Evolutionary conservation across 2,113 vertebrate genomes (phyloP).

Genomic region (Hassar affinis): DNA sequence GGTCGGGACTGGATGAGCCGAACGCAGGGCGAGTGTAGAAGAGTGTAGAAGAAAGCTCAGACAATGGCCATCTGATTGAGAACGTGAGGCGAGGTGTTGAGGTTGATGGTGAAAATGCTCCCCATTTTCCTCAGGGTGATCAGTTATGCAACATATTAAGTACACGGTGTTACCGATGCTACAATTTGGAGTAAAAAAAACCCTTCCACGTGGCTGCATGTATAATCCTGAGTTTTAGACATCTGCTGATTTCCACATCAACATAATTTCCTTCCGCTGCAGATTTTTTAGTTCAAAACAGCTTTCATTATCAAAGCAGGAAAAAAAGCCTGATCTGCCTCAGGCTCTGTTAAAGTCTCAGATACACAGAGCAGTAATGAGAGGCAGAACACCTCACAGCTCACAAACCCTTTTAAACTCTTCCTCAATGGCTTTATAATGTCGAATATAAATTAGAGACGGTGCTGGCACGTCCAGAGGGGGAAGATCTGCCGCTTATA

Average conservation of each 20-base stretch:
- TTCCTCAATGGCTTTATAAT: not conserved
- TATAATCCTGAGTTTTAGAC: not conserved
- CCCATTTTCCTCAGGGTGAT: no score
- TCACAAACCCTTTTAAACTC: not conserved
- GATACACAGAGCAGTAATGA: not conserved
- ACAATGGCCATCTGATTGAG: no score
- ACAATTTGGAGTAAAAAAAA: not conserved
- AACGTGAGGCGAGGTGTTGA: no score
- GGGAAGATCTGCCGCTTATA: not conserved
- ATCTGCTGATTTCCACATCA: constrained; percentile 17
- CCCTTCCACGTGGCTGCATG: no score
- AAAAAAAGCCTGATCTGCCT: not conserved
- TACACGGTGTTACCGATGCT: not conserved
- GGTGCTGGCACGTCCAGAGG: not conserved
- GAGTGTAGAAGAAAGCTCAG: no score
- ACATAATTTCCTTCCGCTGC: constrained; percentile 6
- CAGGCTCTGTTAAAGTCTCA: not conserved
- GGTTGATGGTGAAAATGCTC: no score
- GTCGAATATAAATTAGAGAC: not conserved
- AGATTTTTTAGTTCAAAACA: not conserved
- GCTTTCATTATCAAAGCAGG: not conserved
- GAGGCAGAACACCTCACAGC: not conserved
- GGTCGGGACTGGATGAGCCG: no score
- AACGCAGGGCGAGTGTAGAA: no score
- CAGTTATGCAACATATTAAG: not conserved